phyloP scores from a whole-genome alignment of 2,797 vertebrate genomes.

The Acestrorhynchus altus region DNA sequence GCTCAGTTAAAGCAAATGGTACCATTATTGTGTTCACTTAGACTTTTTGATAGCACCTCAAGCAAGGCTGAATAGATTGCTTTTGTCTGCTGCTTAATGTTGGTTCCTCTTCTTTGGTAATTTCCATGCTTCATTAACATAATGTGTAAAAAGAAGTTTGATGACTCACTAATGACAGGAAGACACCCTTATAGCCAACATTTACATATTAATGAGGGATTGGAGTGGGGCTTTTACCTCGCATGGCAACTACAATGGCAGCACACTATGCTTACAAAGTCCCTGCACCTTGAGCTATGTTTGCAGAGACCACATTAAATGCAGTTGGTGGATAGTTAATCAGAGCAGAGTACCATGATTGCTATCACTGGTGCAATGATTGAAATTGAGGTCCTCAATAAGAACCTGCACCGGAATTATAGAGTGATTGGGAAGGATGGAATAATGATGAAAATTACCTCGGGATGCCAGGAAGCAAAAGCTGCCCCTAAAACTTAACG shows the following conservation, averaged over 20 bases:
- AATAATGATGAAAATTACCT: constrained; percentile 64
- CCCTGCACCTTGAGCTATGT: constrained; percentile 55
- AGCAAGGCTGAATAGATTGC: constrained; percentile 39
- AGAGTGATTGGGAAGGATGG: constrained; percentile 72
- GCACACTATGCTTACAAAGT: constrained; percentile 52
- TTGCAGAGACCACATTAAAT: constrained; percentile 48
- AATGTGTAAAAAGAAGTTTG: constrained; percentile 78
- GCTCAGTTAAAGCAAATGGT: constrained; percentile 25
- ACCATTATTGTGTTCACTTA: constrained; percentile 33
- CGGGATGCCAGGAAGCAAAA: constrained; percentile 38
- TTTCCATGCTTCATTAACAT: constrained; percentile 78
- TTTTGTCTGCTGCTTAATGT: constrained; percentile 61
- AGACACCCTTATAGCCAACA: constrained; percentile 72
- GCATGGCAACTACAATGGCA: constrained; percentile 49
- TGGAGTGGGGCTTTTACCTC: constrained; percentile 66
- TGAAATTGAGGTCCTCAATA: constrained; percentile 51
- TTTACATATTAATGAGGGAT: constrained; percentile 82
- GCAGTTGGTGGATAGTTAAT: constrained; percentile 68
- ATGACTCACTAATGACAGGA: constrained; percentile 79
- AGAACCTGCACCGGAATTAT: constrained; percentile 49
- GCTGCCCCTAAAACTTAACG: constrained; percentile 23
- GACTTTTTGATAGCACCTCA: constrained; percentile 46
- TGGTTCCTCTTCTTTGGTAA: constrained; percentile 73
- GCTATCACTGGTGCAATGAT: constrained; percentile 65
- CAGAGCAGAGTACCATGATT: constrained; percentile 72